Base-by-base conservation (phyloP, 2,797 vertebrate species). In the Tragelaphus eurycerus region DNA sequence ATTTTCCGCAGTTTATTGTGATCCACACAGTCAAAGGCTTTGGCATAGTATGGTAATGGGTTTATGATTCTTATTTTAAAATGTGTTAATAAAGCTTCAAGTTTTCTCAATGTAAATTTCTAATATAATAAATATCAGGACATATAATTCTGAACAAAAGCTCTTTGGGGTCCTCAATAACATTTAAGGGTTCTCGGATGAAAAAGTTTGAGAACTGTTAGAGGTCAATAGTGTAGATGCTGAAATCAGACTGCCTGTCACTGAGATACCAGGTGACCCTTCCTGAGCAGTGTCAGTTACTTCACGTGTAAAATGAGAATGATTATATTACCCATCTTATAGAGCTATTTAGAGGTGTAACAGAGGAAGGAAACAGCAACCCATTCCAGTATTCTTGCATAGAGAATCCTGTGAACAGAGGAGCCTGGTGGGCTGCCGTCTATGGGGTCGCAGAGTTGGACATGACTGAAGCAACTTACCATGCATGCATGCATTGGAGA, bases 31-130 rank as follows among this genome's bases (percentile, higher is more conserved):
- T 60, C 59, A 29, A 6, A 29, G 59, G 6, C 27, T 60, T 60
- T 60, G 27, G 13, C 59, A 60, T 60, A 60, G 59, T 60, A 29
- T 60, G 59, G 9, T 46, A 89, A 92, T 60, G 6, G 38, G 1
- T 76, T 86, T 67, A 86, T 87, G 62, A 84, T 74, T 85, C 55
- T 74, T 83, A 92, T 92, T 96, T 95, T 93, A 29, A 89, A 95
- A 88, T 52, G 14, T 85, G 10, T 64, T 85, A 27, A 82, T 71
- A 57, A 71, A 57, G 27, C 85, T 88, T 52, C 3, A 89, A 43
- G 4, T 4, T 79, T 71, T 76, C 25, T 87, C 34, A 78, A 3
- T 25, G 78, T 95, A 19, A 54, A 78, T 62, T 78, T 93, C 54
- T 52, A 88, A 71, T 55, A 46, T 2, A 57, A 5, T 86, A 83